Conservation (phyloP, 2,113 vertebrate species). For the Gnathonemus echidnorhynchus region DNA sequence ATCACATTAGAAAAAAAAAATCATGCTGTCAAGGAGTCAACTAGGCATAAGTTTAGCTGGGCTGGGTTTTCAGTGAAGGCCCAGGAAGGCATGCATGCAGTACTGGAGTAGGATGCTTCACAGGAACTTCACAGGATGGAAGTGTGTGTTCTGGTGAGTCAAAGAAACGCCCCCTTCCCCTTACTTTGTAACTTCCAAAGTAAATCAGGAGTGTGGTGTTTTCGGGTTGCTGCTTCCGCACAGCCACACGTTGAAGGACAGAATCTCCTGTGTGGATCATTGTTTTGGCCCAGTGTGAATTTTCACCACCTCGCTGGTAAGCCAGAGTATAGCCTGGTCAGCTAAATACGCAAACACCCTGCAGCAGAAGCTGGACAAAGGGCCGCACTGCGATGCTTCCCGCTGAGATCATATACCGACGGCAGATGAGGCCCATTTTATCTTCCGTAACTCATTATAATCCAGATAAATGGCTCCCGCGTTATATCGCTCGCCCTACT, state of each 20-base stretch:
- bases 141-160: neutral
- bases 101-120: neutral
- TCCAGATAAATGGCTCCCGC: neutral
- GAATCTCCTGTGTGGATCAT: neutral
- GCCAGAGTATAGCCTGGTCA: neutral
- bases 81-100: neutral
- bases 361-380: neutral
- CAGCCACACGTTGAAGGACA: neutral
- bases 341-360: neutral
- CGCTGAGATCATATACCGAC: neutral
- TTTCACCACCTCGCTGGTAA: neutral
- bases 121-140: neutral
- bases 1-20: neutral
- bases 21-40: neutral
- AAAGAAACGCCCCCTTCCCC: neutral
- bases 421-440: neutral
- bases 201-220: neutral
- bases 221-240: neutral
- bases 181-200: neutral
- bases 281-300: neutral
- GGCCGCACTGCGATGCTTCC: neutral
- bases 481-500: neutral
- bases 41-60: neutral
- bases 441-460: neutral
- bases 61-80: neutral